Conservation (phyloP, 1,140 invertebrate genomes). For the Panagrolaimus sp. region DNA sequence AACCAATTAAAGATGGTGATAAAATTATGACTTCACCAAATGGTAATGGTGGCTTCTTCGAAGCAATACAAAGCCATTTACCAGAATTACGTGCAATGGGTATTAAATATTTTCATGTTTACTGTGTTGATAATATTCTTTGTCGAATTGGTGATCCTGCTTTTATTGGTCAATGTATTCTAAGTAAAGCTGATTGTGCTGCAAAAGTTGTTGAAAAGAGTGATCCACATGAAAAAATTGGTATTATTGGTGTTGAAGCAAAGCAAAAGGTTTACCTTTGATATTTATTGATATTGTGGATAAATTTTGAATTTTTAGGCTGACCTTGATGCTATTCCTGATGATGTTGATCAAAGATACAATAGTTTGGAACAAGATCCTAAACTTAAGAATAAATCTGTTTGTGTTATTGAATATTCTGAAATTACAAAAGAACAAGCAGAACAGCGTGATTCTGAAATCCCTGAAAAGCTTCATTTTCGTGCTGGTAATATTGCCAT, state of each 20-base stretch:
- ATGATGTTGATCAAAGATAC: too few species aligned
- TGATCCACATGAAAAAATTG: slow-evolving; percentile 82
- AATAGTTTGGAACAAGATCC: background rate
- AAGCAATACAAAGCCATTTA: slow-evolving; percentile 62
- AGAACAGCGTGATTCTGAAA: slow-evolving; percentile 69
- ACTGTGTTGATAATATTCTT: slow-evolving; percentile 97
- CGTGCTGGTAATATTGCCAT: slow-evolving; percentile 96
- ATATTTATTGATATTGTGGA: too few species aligned
- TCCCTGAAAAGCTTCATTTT: slow-evolving; percentile 72
- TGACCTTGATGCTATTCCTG: too few species aligned
- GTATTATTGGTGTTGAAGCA: slow-evolving; percentile 68
- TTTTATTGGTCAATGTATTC: slow-evolving; percentile 89
- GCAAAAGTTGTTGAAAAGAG: slow-evolving; percentile 92
- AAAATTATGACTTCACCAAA: slow-evolving; percentile 62
- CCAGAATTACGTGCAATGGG: slow-evolving; percentile 17
- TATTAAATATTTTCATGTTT: slow-evolving; percentile 77
- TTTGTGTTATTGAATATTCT: slow-evolving; percentile 86
- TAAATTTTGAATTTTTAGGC: too few species aligned
- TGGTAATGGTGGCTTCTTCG: slow-evolving; percentile 79
- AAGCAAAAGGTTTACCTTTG: too few species aligned
- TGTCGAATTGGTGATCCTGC: slow-evolving; percentile 95
- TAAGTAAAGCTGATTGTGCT: slow-evolving; percentile 80
- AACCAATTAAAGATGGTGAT: background rate
- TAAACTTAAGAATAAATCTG: slow-evolving; percentile 1
- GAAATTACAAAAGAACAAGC: slow-evolving; percentile 83